A percentile compares a stretch with the other conserved stretches of the same genome.
phyloP scores from a whole-genome alignment of 2,888 invertebrate genomes.

The Drosophila neonasuta region DNA sequence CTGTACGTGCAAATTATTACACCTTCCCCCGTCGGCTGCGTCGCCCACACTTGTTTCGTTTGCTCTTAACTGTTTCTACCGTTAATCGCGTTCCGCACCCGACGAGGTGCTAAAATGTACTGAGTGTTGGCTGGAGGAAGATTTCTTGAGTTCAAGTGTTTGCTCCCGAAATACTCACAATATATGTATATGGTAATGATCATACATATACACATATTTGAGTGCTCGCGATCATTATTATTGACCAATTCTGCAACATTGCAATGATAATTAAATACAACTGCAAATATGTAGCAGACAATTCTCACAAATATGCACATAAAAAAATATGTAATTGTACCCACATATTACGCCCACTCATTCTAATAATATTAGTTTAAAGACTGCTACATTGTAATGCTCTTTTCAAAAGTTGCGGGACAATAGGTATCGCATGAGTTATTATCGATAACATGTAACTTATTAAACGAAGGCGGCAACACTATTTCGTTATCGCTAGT shows the following conservation, averaged over 20 bases:
- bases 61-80: constrained; percentile 14
- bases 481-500: not conserved
- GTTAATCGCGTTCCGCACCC: constrained; percentile 50
- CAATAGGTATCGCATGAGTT: not conserved
- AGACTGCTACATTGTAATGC: not conserved
- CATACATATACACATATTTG: not conserved
- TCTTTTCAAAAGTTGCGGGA: not conserved
- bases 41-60: not conserved
- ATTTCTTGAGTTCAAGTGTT: constrained; percentile 18
- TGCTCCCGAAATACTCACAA: constrained; percentile 12
- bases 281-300: not conserved
- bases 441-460: not conserved
- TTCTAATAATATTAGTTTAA: not conserved
- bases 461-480: not conserved
- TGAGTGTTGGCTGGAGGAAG: constrained; percentile 37
- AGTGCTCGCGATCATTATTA: constrained; percentile 5
- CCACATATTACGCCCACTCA: not conserved
- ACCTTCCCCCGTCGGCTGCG: constrained; percentile 30
- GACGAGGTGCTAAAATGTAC: constrained; percentile 62
- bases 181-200: constrained; percentile 2
- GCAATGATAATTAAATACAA: constrained; percentile 26
- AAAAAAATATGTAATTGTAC: not conserved
- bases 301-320: not conserved
- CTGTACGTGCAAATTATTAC: constrained; percentile 53
- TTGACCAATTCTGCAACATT: constrained; percentile 21